Base-by-base conservation (phyloP, 1,140 invertebrate genomes). In the Musca vetustissima region DNA sequence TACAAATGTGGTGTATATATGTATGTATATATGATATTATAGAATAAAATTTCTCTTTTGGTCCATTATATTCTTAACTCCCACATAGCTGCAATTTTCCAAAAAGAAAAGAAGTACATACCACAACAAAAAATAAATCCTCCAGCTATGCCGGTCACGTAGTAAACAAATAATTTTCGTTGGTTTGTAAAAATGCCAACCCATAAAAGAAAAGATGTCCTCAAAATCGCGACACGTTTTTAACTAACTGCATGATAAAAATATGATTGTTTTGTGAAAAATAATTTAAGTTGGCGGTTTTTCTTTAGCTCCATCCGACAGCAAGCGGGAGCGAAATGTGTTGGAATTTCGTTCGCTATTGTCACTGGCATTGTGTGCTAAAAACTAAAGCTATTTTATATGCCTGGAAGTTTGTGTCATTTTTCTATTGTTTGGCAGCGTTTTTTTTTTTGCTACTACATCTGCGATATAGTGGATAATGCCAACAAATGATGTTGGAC, bases 221-320 rank as follows among this genome's bases (percentile, higher is more conserved):
- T 61, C 57, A 61, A 61, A 61, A 61, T 61, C 57, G 57, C 57
- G 57, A 61, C 57, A 61, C 57, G 57, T 61, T 61, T 61, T 61
- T 61, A 61, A 36, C 28, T 7, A 61, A 61, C n/a, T 43, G 32
- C 57, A 11, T n/a, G 28, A 17, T 28, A 59, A 14, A 52, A 32
- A 28, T 59, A 19, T 59, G n/a, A 32, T 59, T 32, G n/a, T 32
- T 32, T 17, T 59, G 55, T 28, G 36, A 43, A 43, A 43, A 43
- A 43, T 43, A 43, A 43, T 43, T 43, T 43, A 43, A 43, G 36
- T 43, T 6, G 13, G 11, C 36, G 36, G 36, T 43, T 43, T 43
- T 43, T 9, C 28, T n/a, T n/a, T n/a, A n/a, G n/a, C n/a, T 43
- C 11, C 36, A 43, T 7, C 36, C 2, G 6, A 13, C 36, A 43